Percentiles rank a stretch among this genome's conserved stretches.
Evolutionary conservation across 2,113 vertebrate genomes (phyloP).

Genomic region (Eidolon helvum): DNA sequence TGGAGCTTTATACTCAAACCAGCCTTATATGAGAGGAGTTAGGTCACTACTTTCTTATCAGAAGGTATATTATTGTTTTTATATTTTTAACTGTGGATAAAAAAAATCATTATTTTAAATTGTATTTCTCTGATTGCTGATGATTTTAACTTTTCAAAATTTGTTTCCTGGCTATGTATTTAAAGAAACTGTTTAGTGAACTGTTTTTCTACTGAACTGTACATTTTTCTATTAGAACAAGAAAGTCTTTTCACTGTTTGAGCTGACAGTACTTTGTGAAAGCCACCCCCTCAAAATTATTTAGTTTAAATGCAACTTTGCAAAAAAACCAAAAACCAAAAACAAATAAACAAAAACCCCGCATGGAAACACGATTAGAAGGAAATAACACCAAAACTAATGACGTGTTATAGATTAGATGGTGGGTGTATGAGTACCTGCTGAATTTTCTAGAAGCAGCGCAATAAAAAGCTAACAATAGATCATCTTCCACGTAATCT

Average conservation of each 20-base stretch:
- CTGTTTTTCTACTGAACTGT: neutral
- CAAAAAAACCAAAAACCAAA: neutral
- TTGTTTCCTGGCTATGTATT: slow-evolving; percentile 39
- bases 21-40: neutral
- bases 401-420: neutral
- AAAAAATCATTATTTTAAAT: slow-evolving; percentile 53
- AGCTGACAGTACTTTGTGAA: neutral
- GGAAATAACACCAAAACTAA: neutral
- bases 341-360: too few species aligned
- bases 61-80: neutral
- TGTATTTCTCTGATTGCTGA: neutral
- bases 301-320: neutral
- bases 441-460: neutral
- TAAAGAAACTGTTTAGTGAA: neutral
- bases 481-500: neutral
- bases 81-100: neutral
- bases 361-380: neutral
- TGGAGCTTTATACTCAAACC: neutral
- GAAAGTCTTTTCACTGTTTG: neutral
- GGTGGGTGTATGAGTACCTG: neutral
- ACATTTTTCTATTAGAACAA: slow-evolving; percentile 27
- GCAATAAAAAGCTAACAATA: neutral
- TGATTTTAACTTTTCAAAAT: slow-evolving; percentile 14
- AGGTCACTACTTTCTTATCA: neutral
- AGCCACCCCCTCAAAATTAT: neutral